Conservation (phyloP, 1,140 invertebrate genomes). For the Gonatopus flavifemur region DNA sequence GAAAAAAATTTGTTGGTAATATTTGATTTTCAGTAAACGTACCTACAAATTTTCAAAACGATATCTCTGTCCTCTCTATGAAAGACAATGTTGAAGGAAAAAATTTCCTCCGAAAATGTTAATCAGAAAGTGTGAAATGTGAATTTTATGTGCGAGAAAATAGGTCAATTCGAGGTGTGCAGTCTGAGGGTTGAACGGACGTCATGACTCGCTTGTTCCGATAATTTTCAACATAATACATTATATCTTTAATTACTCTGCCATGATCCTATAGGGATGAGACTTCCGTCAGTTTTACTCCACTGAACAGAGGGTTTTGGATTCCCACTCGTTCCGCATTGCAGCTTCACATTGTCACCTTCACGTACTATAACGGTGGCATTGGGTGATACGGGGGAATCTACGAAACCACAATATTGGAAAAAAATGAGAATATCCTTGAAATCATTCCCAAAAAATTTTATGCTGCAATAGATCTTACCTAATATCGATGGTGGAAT, state of each 20-base stretch:
- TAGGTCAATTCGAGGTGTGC: too few species aligned
- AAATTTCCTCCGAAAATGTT: too few species aligned
- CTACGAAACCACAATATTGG: conserved; percentile 1
- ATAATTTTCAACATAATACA: too few species aligned
- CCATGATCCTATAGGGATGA: conserved; percentile 66
- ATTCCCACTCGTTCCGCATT: conserved; percentile 74
- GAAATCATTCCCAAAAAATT: background rate
- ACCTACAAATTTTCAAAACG: too few species aligned
- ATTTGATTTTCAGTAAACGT: too few species aligned
- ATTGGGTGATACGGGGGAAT: conserved; percentile 20
- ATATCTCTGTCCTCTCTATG: too few species aligned
- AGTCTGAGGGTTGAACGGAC: too few species aligned
- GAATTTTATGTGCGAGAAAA: too few species aligned
- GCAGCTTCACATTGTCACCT: conserved; percentile 72
- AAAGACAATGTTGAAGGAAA: too few species aligned
- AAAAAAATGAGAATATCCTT: background rate
- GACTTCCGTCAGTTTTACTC: conserved; percentile 68
- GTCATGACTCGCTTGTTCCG: too few species aligned
- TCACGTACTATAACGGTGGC: conserved; percentile 66
- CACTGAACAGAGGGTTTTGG: conserved; percentile 77
- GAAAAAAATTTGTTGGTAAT: too few species aligned
- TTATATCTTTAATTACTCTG: conserved; percentile 53
- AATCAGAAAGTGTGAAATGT: too few species aligned
- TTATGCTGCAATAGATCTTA: conserved; percentile 47
- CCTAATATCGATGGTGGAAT: conserved; percentile 79